Evolutionary conservation across 2,797 vertebrate genomes (phyloP), one percentile per base, ranked within the genome.

Genomic region (Danio albolineatus): DNA sequence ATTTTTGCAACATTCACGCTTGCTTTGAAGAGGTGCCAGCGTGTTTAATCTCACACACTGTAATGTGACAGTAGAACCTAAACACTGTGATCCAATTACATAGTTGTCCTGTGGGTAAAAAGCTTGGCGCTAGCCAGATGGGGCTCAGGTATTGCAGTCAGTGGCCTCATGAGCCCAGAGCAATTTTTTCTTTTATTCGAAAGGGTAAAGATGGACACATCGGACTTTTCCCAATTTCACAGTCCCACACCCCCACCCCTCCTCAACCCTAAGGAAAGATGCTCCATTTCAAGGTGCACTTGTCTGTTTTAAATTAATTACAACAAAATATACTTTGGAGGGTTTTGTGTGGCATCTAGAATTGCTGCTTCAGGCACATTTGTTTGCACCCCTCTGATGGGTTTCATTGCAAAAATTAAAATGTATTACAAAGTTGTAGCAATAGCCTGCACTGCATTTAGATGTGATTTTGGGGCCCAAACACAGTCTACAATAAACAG

Each of bases 221-320:
- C 71, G 73, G 65, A 48, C 48, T 56, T 53, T 84, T 66, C 76
- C 56, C 61, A 54, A 54, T 49, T 59, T 65, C 64, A 76, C 41
- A 3, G 38, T 46, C 16, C n/a, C 28, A 28, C 28, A n/a, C 1
- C 28, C 28, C 28, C 3, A 28, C 1, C 28, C 28, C 28, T 49
- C 39, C 54, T 53, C 28, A 28, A 64, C 77, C 77, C 73, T 6
- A 44, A 57, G 78, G 74, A 81, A 19, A 38, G 44, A 36, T 1
- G 41, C 53, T 82, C 59, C 13, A 53, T 74, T 84, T 74, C 71
- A 78, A 36, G 72, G 76, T 14, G 4, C 54, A 44, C 46, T 76
- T 57, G 28, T 48, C 82, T 74, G 53, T 57, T 56, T 43, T 10
- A 77, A 78, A 80, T 78, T 76, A 84, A 82, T 84, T 79, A 72